A percentile compares a stretch with the other conserved stretches of the same genome.
Conservation (phyloP, 2,113 vertebrate genomes). For the Psettodes erumei region DNA sequence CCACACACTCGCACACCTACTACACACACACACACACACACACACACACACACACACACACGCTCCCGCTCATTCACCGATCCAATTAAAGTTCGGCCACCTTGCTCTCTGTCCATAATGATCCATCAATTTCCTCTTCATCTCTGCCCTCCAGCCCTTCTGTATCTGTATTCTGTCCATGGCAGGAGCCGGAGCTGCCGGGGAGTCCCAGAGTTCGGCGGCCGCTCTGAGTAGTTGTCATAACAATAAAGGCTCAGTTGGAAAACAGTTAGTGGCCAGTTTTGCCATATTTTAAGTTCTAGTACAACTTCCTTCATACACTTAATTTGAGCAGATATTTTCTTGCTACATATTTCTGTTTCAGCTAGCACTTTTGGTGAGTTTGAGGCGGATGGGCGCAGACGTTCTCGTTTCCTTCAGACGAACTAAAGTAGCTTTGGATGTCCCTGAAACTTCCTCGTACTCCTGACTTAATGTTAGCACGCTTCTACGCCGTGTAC, state of each 20-base stretch:
- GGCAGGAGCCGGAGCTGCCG: background rate
- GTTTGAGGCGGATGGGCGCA: background rate
- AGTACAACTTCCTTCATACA: background rate
- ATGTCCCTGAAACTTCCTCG: too few relatives aligned
- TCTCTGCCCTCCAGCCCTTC: slow-evolving; percentile 27
- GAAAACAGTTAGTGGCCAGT: background rate
- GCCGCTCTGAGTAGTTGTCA: background rate
- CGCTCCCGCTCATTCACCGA: slow-evolving; percentile 25
- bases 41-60: too few relatives aligned
- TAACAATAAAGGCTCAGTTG: background rate
- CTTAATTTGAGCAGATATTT: background rate
- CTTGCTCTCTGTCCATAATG: slow-evolving; percentile 39
- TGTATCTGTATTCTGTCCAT: background rate
- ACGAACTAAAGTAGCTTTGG: too few relatives aligned
- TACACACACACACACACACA: too few relatives aligned
- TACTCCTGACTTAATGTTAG: too few relatives aligned
- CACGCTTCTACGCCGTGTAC: too few relatives aligned
- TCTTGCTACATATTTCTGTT: background rate
- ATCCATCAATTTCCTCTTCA: slow-evolving; percentile 53
- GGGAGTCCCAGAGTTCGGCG: background rate
- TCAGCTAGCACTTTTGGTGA: too few relatives aligned
- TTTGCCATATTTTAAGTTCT: too few relatives aligned
- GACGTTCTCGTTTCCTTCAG: too few relatives aligned
- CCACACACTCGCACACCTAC: background rate
- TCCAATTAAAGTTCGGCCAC: slow-evolving; percentile 59